phyloP scores from a whole-genome alignment of 2,888 invertebrate genomes.

The Antheraea yamamai region DNA sequence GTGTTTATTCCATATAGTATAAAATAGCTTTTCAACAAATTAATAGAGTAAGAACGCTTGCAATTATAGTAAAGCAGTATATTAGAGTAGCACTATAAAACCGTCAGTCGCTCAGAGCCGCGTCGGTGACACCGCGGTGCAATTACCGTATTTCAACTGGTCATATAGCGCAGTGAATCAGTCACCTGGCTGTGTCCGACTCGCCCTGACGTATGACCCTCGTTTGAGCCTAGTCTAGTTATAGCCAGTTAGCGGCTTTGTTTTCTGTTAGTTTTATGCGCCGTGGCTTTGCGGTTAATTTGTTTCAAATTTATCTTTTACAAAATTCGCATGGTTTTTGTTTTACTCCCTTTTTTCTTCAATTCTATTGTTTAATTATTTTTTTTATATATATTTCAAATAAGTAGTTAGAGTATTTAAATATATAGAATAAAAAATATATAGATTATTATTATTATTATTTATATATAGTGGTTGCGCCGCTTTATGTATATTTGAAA shows the following conservation, averaged over 20 bases:
- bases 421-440: too few species aligned
- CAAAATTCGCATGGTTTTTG: neutral
- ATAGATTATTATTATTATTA: too few species aligned
- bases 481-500: too few species aligned
- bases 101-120: neutral
- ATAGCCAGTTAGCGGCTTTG: neutral
- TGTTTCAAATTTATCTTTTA: neutral
- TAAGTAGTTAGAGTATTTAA: too few species aligned
- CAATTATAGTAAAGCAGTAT: neutral
- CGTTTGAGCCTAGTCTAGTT: neutral
- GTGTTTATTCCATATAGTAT: too few species aligned
- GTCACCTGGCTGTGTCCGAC: slow-evolving; percentile 50
- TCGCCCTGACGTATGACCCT: slow-evolving; percentile 44
- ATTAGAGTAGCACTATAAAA: neutral
- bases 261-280: neutral
- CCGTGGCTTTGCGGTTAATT: neutral
- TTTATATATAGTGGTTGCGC: too few species aligned
- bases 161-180: slow-evolving; percentile 51
- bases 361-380: too few species aligned
- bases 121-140: slow-evolving; percentile 36
- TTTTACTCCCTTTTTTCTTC: neutral
- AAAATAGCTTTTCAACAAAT: neutral
- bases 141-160: slow-evolving; percentile 61
- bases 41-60: neutral
- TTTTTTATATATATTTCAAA: too few species aligned